A percentile compares a stretch with the other conserved stretches of the same genome.
phyloP scores from a whole-genome alignment of 2,888 invertebrate species.

The Eudasyphora cyanicolor region DNA sequence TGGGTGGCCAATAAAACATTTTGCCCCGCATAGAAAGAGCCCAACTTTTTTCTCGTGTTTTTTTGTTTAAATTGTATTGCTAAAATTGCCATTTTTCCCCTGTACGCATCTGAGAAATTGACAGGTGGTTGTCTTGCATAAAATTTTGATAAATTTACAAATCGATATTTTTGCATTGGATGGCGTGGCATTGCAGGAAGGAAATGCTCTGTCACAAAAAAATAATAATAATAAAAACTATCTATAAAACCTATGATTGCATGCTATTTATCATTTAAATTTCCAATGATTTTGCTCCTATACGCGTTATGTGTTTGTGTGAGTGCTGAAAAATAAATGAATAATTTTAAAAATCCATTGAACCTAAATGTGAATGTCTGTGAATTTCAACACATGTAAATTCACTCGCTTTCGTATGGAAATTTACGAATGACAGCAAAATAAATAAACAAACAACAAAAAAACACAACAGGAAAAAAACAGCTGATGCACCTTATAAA shows the following conservation, averaged over 20 bases:
- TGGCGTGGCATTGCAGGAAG: neutral
- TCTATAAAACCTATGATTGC: neutral
- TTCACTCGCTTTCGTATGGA: slow-evolving; percentile 65
- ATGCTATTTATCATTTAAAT: neutral
- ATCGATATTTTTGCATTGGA: neutral
- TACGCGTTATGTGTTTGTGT: neutral
- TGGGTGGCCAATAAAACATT: slow-evolving; percentile 3
- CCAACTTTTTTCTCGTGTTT: neutral
- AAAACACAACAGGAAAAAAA: slow-evolving; percentile 67
- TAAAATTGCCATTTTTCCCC: neutral
- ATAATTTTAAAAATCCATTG: slow-evolving; percentile 34
- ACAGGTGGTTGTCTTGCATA: slow-evolving; percentile 11
- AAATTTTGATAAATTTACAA: slow-evolving; percentile 16
- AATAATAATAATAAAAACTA: neutral
- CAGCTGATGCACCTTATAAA: slow-evolving; percentile 59
- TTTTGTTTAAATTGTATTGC: neutral
- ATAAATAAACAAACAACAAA: slow-evolving; percentile 73
- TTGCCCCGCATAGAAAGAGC: neutral
- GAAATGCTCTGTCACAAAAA: neutral
- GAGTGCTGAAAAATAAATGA: neutral
- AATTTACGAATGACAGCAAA: slow-evolving; percentile 64
- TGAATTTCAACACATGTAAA: slow-evolving; percentile 68
- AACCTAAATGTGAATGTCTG: slow-evolving; percentile 65
- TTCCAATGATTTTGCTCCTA: neutral
- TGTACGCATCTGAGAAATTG: slow-evolving; percentile 3